A percentile compares a stretch with the other conserved stretches of the same genome.
Evolutionary conservation across 2,888 invertebrate genomes (phyloP).

Genomic region (Oscheius sp.): DNA sequence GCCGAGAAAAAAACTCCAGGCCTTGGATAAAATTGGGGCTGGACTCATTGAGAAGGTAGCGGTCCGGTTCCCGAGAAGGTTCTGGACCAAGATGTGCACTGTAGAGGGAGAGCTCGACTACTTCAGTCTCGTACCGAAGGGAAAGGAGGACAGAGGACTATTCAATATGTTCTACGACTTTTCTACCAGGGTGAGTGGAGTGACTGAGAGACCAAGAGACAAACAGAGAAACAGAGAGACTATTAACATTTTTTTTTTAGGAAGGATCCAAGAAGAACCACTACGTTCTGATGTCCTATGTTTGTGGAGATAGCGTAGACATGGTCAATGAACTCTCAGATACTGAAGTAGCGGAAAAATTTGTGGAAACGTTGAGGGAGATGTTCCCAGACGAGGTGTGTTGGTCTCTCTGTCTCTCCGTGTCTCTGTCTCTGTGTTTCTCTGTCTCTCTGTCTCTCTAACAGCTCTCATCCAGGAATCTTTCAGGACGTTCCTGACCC

Average conservation of each 20-base stretch:
- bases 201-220: not conserved
- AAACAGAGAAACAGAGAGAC: not conserved
- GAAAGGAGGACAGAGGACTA: conserved; percentile 71
- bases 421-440: not conserved
- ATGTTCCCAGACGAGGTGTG: conserved; percentile 75
- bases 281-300: conserved; percentile 74
- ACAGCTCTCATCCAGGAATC: not conserved
- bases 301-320: conserved; percentile 74
- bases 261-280: conserved; percentile 8
- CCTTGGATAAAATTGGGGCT: conserved; percentile 74
- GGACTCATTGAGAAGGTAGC: conserved; percentile 76
- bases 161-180: conserved; percentile 76
- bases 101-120: conserved; percentile 40
- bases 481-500: conserved; percentile 74
- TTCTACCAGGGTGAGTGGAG: conserved; percentile 64
- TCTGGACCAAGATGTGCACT: conserved; percentile 74
- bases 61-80: conserved; percentile 74
- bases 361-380: conserved; percentile 72
- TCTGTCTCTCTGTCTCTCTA: not conserved
- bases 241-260: conserved; percentile 37
- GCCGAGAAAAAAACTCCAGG: conserved; percentile 74
- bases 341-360: conserved; percentile 73
- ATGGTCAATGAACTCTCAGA: conserved; percentile 74
- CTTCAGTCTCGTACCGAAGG: conserved; percentile 75
- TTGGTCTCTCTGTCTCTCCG: too few relatives aligned